Evolutionary conservation across 2,888 invertebrate genomes (phyloP).

Genomic region (Ecliptopera silaceata): DNA sequence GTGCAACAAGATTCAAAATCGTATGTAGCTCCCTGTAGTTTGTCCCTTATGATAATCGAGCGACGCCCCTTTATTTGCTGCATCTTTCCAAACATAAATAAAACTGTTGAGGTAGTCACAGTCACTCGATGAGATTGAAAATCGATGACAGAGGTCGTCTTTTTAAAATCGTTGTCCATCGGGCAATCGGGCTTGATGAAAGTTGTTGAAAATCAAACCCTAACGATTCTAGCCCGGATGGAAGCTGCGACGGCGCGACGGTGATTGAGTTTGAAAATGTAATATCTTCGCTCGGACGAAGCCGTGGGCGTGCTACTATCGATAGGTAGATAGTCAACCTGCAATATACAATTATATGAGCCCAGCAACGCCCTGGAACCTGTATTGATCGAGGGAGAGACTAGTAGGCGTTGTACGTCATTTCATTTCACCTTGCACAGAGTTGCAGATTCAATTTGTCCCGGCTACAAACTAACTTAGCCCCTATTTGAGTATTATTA

Average conservation of each 20-base stretch:
- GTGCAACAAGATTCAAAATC: constrained; percentile 3
- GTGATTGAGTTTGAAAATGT: not conserved
- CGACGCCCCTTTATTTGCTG: not conserved
- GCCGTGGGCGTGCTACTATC: not conserved
- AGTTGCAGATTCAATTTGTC: not conserved
- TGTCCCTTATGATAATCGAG: not conserved
- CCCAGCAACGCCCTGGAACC: constrained; percentile 4
- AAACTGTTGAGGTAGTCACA: not conserved
- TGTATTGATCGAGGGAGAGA: constrained; percentile 16
- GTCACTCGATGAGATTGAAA: too few species aligned
- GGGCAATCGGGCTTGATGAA: too few species aligned
- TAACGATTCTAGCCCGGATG: too few species aligned
- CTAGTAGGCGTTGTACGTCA: constrained; percentile 4
- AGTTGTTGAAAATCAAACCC: too few species aligned
- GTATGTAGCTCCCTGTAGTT: constrained; percentile 2
- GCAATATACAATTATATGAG: constrained; percentile 5
- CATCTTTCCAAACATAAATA: not conserved
- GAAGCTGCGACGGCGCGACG: too few species aligned
- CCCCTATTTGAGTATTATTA: not conserved
- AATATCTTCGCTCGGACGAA: not conserved
- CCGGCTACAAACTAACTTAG: not conserved
- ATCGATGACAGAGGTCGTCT: too few species aligned
- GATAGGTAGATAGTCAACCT: not conserved
- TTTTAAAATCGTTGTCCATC: not conserved
- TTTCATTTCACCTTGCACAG: constrained; percentile 3